Evolutionary conservation across 2,888 invertebrate genomes (phyloP).

Genomic region (Euspilapteryx auroguttella): DNA sequence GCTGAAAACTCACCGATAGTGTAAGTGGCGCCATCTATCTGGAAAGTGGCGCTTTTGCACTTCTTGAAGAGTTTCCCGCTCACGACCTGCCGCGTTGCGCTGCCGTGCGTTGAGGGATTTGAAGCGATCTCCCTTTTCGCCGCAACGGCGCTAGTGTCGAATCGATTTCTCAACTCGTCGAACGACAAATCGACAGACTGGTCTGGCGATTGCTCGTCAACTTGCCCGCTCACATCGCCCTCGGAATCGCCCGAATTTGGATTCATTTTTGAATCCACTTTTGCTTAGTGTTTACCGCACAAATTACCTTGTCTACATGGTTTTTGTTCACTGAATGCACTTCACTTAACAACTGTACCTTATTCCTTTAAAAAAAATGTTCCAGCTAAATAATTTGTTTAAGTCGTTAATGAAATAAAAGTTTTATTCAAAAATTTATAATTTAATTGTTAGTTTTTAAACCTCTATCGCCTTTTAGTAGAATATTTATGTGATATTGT

Average conservation of each 20-base stretch:
- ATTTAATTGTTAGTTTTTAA: too few relatives aligned
- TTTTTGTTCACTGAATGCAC: conserved; percentile 1
- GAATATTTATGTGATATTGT: background rate
- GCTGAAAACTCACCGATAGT: conserved; percentile 73
- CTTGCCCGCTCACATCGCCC: conserved; percentile 28
- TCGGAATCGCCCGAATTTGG: conserved; percentile 3
- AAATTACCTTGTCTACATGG: background rate
- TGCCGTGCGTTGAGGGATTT: conserved; percentile 49
- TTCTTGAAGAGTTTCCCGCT: conserved; percentile 72
- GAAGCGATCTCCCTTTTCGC: conserved; percentile 35
- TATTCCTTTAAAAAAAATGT: too few relatives aligned
- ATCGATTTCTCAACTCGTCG: conserved; percentile 44
- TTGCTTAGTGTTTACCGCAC: background rate
- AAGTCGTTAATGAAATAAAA: too few relatives aligned
- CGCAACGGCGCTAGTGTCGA: conserved; percentile 42
- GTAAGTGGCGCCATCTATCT: conserved; percentile 83
- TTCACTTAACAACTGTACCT: too few relatives aligned
- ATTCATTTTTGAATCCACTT: conserved; percentile 2
- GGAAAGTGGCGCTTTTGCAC: conserved; percentile 86
- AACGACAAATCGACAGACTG: conserved; percentile 34
- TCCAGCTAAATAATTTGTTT: too few relatives aligned
- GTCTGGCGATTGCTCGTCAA: conserved; percentile 32
- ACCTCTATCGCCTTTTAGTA: too few relatives aligned
- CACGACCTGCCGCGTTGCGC: conserved; percentile 49
- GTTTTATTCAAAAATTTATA: too few relatives aligned